These are phyloP conservation scores for Ypsolopha sequella DNA, from an alignment of 2,888 invertebrate species.

Conservation along the genomic window DNA sequence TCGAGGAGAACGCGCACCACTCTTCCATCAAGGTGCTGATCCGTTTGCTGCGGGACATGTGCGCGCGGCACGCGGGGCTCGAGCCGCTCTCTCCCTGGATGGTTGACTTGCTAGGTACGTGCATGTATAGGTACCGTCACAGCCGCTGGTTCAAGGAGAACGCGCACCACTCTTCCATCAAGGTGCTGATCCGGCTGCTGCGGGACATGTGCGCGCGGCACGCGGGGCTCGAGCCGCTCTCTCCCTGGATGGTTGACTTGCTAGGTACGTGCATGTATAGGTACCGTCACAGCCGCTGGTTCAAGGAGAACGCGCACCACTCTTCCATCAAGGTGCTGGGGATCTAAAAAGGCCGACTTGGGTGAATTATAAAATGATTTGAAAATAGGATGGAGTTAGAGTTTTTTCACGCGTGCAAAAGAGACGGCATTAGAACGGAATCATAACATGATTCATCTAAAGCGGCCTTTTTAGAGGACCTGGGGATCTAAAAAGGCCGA, in stretches of 20 bases:
- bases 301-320: constrained; percentile 97
- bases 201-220: constrained; percentile 92
- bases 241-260: constrained; percentile 97
- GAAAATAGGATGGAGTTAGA: too few species aligned
- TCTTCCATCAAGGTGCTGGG: constrained; percentile 96
- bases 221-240: constrained; percentile 89
- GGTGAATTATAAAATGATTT: too few species aligned
- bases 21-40: constrained; percentile 96
- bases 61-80: constrained; percentile 90
- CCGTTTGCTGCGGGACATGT: constrained; percentile 92
- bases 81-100: constrained; percentile 96
- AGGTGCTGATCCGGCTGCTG: constrained; percentile 93
- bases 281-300: constrained; percentile 97
- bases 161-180: constrained; percentile 96
- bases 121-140: too few species aligned
- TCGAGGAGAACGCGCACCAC: constrained; percentile 97
- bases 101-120: constrained; percentile 82
- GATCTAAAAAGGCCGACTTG: too few species aligned
- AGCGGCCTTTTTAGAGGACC: too few species aligned
- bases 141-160: constrained; percentile 99
- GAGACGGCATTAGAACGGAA: too few species aligned
- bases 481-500: too few species aligned
- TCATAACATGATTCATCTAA: too few species aligned
- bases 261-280: too few species aligned
- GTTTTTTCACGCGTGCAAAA: too few species aligned